These are phyloP conservation scores for Cataglyphis albicans DNA, from an alignment of 2,888 invertebrate species.

Conservation along the genomic window DNA sequence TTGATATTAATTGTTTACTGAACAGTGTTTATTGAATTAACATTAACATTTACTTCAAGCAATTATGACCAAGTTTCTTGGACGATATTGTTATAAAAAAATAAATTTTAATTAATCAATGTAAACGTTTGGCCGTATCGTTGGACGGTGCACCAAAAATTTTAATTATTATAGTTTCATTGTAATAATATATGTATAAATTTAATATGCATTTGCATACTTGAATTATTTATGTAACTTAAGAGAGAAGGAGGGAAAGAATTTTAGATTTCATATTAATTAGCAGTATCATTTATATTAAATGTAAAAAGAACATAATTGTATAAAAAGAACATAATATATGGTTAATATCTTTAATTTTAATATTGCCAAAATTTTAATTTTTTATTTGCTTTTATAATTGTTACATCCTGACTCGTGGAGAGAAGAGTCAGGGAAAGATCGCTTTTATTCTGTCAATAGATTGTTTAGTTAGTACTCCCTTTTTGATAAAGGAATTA, in stretches of 20 bases:
- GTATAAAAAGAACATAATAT: neutral
- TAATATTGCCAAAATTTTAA: no score
- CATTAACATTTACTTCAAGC: neutral
- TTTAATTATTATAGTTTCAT: constrained; percentile 12
- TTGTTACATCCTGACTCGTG: no score
- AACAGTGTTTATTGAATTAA: neutral
- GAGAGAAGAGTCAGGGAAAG: no score
- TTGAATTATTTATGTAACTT: neutral
- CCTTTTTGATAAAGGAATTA: no score
- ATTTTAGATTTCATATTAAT: neutral
- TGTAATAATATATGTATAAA: neutral
- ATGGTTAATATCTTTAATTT: neutral
- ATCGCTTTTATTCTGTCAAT: no score
- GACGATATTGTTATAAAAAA: neutral
- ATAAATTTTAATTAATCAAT: neutral
- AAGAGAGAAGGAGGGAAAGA: no score
- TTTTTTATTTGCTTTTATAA: neutral
- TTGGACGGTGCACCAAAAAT: neutral
- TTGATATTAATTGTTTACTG: neutral
- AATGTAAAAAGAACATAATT: neutral
- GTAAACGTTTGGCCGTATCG: neutral
- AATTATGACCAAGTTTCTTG: constrained; percentile 1
- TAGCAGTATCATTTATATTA: neutral
- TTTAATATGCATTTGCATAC: neutral
- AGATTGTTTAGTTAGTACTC: no score